Evolutionary conservation across 2,888 invertebrate species (phyloP), one percentile per base, ranked within the genome.

Genomic region (Hydriomena furcata): DNA sequence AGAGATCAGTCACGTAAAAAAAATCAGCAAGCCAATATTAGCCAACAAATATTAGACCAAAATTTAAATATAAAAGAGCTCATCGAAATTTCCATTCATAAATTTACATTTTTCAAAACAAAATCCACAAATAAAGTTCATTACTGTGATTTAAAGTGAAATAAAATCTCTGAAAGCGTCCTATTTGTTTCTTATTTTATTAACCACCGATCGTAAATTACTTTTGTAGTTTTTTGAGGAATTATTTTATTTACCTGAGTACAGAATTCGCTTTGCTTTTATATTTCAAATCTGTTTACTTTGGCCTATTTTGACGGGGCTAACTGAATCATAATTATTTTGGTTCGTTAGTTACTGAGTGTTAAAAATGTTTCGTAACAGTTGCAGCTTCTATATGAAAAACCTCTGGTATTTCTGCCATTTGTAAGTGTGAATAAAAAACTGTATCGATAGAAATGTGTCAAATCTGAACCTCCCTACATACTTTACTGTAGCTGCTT

Each of bases 381-480:
- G n/a, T n/a, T n/a, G n/a, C n/a, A n/a, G n/a, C n/a, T n/a, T n/a
- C n/a, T n/a, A n/a, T n/a, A n/a, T n/a, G n/a, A n/a, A n/a, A n/a
- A n/a, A n/a, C n/a, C n/a, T n/a, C n/a, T n/a, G n/a, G n/a, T n/a
- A n/a, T n/a, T n/a, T n/a, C n/a, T n/a, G n/a, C n/a, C n/a, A n/a
- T n/a, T n/a, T n/a, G 13, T 11, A 4, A 30, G 8, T 32, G 13
- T 17, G 28, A 30, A 13, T 27, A 32, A 30, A 41, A 46, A 28
- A 7, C 34, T 52, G n/a, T n/a, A 55, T 61, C 56, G 58, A 60
- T 58, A 54, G 44, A 45, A 43, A 45, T 43, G 35, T 38, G 17
- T 35, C 43, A 47, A 23, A 24, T 38, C 49, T 36, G 36, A 46
- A 49, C 77, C 55, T 64, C 83, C 73, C 84, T 83, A 82, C 11